Conservation (phyloP, 2,888 invertebrate species). For the Drosophila histrio region DNA sequence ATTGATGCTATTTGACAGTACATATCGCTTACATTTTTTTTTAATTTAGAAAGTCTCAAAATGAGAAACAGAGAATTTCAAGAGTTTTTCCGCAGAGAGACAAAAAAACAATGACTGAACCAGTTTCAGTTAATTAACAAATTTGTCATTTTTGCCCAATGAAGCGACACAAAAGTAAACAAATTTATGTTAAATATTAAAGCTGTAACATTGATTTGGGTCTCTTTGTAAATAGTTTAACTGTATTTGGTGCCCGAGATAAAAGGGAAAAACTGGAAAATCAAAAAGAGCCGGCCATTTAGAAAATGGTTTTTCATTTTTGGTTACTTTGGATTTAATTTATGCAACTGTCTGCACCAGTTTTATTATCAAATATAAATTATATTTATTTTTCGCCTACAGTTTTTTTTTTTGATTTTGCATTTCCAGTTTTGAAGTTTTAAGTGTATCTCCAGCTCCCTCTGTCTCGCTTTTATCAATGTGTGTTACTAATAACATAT, state of each 20-base stretch:
- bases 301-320: constrained; percentile 22
- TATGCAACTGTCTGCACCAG: constrained; percentile 35
- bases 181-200: constrained; percentile 23
- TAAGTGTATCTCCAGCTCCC: constrained; percentile 9
- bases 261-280: constrained; percentile 13
- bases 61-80: background rate
- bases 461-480: background rate
- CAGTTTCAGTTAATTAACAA: constrained; percentile 68
- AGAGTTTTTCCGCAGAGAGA: constrained; percentile 5
- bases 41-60: constrained; percentile 8
- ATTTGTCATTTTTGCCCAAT: constrained; percentile 64
- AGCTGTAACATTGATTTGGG: constrained; percentile 17
- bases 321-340: background rate
- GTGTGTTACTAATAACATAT: constrained; percentile 9
- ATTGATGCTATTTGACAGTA: no score
- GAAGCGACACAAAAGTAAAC: constrained; percentile 5
- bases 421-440: constrained; percentile 62
- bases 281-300: constrained; percentile 24
- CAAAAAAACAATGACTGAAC: constrained; percentile 49
- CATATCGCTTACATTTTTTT: background rate
- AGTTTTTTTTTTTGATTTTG: constrained; percentile 32
- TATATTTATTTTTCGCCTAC: constrained; percentile 44
- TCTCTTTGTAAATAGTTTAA: constrained; percentile 22
- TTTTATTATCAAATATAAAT: constrained; percentile 51
- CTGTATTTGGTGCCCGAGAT: constrained; percentile 11